Evolutionary conservation across 2,797 vertebrate genomes (phyloP).

Genomic region (Brachymystax lenok): DNA sequence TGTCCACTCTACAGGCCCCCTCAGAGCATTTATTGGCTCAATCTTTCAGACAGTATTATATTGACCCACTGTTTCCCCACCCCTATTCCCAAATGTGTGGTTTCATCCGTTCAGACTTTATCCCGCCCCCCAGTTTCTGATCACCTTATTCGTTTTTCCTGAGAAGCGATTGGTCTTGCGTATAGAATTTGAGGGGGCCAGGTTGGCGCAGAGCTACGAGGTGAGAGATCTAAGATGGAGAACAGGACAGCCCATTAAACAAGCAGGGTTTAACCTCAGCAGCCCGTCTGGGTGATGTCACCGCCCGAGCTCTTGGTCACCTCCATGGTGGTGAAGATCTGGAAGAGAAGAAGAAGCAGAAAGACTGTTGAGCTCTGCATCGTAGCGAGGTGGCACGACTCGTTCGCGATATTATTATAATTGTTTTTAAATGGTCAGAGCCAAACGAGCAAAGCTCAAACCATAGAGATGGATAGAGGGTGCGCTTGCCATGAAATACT

Average conservation of each 20-base stretch:
- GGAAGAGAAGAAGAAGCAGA: neutral
- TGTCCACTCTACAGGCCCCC: constrained; percentile 12
- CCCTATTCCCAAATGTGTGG: neutral
- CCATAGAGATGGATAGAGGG: too few species aligned
- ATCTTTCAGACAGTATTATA: neutral
- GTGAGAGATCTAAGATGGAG: constrained; percentile 15
- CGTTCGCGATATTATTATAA: too few species aligned
- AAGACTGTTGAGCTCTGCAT: neutral
- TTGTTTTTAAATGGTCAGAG: too few species aligned
- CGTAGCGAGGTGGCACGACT: too few species aligned
- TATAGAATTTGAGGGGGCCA: constrained; percentile 20
- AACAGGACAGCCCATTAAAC: constrained; percentile 74
- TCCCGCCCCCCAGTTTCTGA: neutral
- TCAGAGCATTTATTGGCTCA: constrained; percentile 9
- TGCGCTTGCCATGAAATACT: too few species aligned
- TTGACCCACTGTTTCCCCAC: neutral
- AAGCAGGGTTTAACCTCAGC: constrained; percentile 98
- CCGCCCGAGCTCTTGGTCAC: constrained; percentile 89
- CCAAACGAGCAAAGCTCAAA: too few species aligned
- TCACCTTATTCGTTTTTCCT: constrained; percentile 37
- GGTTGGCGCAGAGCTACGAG: constrained; percentile 9
- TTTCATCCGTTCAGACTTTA: neutral
- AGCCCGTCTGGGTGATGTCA: constrained; percentile 83
- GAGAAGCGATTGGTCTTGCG: constrained; percentile 39
- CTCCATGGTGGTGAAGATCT: constrained; percentile 92